Percentiles rank a stretch among this genome's conserved stretches.
These are phyloP conservation scores for Heterochromis multidens DNA, from an alignment of 2,113 vertebrate species.

Conservation along the genomic window DNA sequence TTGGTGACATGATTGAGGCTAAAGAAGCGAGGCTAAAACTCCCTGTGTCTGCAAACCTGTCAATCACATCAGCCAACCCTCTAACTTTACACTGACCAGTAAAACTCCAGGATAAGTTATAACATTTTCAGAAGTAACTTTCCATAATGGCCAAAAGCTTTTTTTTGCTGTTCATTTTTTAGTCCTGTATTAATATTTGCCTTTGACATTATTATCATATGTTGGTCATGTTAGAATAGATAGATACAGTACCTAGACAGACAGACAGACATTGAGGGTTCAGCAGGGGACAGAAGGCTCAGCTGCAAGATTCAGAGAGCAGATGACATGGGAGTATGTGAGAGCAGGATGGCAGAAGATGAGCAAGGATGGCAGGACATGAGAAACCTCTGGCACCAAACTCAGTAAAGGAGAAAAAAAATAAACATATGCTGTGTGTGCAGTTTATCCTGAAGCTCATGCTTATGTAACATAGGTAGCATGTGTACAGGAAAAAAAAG, in stretches of 20 bases:
- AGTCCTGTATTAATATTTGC: background rate
- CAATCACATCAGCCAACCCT: background rate
- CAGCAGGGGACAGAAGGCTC: conserved; percentile 25
- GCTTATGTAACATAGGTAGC: conserved; percentile 55
- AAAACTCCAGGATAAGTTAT: background rate
- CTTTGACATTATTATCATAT: background rate
- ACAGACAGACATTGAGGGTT: background rate
- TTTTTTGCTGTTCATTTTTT: background rate
- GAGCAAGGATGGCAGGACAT: conserved; percentile 44
- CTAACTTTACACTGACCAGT: background rate
- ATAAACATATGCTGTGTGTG: conserved; percentile 53
- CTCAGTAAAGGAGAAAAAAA: conserved; percentile 29
- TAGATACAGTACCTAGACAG: background rate
- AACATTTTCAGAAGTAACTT: background rate
- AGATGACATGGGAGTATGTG: conserved; percentile 41
- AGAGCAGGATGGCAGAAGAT: conserved; percentile 53
- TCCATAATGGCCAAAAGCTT: background rate
- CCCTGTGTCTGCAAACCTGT: background rate
- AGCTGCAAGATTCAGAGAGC: conserved; percentile 45
- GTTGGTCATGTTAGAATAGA: background rate
- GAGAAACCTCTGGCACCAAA: conserved; percentile 55
- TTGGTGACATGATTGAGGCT: background rate
- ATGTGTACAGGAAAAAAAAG: background rate
- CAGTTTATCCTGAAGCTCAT: conserved; percentile 47
- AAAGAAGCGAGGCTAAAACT: background rate